These are phyloP conservation scores for Drosophila buzzatii DNA, from an alignment of 2,888 invertebrate species.

Conservation along the genomic window DNA sequence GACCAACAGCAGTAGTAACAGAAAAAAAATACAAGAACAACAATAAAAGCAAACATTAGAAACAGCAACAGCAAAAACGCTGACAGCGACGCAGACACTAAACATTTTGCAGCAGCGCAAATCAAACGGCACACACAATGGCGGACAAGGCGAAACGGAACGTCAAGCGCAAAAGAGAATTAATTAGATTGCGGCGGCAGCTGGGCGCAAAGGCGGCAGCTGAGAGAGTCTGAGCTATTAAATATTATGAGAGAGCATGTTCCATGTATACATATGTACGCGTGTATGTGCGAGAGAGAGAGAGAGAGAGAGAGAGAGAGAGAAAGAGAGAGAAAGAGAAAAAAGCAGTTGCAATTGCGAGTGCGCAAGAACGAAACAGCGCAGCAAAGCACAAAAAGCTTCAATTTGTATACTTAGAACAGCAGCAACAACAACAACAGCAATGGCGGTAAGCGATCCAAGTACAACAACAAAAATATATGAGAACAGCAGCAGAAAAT, in stretches of 20 bases:
- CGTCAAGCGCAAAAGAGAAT: constrained; percentile 63
- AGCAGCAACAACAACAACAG: constrained; percentile 31
- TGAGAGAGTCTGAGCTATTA: constrained; percentile 38
- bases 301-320: constrained; percentile 10
- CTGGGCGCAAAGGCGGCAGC: constrained; percentile 64
- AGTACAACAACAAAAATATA: constrained; percentile 30
- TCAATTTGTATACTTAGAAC: constrained; percentile 18
- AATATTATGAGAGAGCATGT: constrained; percentile 4
- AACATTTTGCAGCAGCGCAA: constrained; percentile 56
- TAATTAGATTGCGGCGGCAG: constrained; percentile 79
- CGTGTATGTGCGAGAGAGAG: constrained; percentile 2
- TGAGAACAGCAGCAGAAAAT: constrained; percentile 29
- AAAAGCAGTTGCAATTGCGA: constrained; percentile 37
- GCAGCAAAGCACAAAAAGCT: constrained; percentile 34
- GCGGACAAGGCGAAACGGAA: constrained; percentile 45
- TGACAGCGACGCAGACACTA: constrained; percentile 32
- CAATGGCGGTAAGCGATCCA: constrained; percentile 48
- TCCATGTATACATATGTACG: neutral
- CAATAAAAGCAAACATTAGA: constrained; percentile 28
- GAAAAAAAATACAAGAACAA: neutral
- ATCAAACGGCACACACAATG: constrained; percentile 62
- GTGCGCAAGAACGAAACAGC: constrained; percentile 36
- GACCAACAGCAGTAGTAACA: constrained; percentile 35
- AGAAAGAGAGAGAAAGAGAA: constrained; percentile 14
- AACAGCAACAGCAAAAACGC: constrained; percentile 37